Conservation (phyloP, 2,888 invertebrate species). For the Agonopterix subpropinquella region DNA sequence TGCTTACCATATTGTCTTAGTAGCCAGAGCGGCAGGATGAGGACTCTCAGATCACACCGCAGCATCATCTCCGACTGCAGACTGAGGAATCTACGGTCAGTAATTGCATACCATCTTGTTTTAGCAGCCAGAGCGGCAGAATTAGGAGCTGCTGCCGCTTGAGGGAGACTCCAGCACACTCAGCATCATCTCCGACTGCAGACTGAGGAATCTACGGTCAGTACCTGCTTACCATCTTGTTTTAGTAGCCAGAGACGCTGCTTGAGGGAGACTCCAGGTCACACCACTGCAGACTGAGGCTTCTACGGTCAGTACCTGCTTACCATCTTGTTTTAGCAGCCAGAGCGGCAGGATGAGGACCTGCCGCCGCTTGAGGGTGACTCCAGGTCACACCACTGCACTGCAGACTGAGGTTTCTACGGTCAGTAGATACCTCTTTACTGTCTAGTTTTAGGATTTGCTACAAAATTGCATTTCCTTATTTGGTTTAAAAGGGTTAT, state of each 20-base stretch:
- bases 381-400: slow-evolving; percentile 36
- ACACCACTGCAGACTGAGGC: slow-evolving; percentile 48
- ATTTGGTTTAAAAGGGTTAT: no score
- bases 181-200: no score
- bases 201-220: no score
- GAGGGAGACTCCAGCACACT: no score
- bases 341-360: not conserved
- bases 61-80: slow-evolving; percentile 59
- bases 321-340: no score
- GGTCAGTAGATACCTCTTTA: no score
- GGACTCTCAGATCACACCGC: slow-evolving; percentile 32
- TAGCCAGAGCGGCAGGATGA: not conserved
- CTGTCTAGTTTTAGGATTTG: no score
- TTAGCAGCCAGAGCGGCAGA: no score
- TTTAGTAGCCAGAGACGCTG: not conserved
- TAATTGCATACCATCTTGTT: not conserved
- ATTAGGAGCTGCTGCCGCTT: no score
- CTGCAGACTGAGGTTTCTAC: slow-evolving; percentile 52
- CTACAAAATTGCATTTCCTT: no score
- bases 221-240: no score
- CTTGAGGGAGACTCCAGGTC: slow-evolving; percentile 25
- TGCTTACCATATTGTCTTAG: no score
- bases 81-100: slow-evolving; percentile 49
- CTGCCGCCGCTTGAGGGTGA: slow-evolving; percentile 35
- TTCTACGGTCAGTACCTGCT: slow-evolving; percentile 36